Base-by-base conservation (phyloP, 2,888 invertebrate species). In the Apamea crenata region DNA sequence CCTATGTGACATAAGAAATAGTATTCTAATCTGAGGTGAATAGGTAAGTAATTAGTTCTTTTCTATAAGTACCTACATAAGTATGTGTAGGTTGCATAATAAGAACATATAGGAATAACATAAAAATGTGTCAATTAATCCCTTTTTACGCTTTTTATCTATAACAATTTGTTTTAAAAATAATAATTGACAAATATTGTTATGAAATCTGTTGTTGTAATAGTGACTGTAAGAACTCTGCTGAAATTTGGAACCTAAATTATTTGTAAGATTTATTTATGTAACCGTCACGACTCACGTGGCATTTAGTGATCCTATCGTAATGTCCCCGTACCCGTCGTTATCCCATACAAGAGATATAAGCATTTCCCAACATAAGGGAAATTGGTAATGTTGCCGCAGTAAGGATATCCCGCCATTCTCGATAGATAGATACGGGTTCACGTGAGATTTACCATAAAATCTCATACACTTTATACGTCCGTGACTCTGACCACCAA, bases 331-430 rank as follows among this genome's bases (percentile, higher is more conserved):
- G 25, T 56, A n/a, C 32, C 53, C 72, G 59, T 61, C 44, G 36
- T 29, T 29, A 53, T 56, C 69, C 40, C 67, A 16, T 36, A 18
- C 4, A 59, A 47, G 25, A 59, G 14, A 29, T 32, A 67, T n/a
- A 40, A 74, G 67, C 59, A 47, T 70, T 74, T 83, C 47, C 66
- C 65, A n/a, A 59, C 36, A 47, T 63, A 63, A 65, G 69, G 78
- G 87, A 84, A 74, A 83, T 78, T 56, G 73, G 69, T 83, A 70
- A 63, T 53, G 65, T 53, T 61, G 65, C 69, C 82, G 40, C 47
- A 81, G 40, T 73, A 44, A 86, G 76, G 86, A 83, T 71, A 71
- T 86, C 86, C 82, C 50, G 67, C 61, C 44, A 50, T 85, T 32
- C 65, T 67, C 66, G 65, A 74, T 56, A 56, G n/a, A n/a, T 56